Evolutionary conservation across 2,113 vertebrate genomes (phyloP), one percentile per base, ranked within the genome.

Genomic region (Ceyx margarethae): DNA sequence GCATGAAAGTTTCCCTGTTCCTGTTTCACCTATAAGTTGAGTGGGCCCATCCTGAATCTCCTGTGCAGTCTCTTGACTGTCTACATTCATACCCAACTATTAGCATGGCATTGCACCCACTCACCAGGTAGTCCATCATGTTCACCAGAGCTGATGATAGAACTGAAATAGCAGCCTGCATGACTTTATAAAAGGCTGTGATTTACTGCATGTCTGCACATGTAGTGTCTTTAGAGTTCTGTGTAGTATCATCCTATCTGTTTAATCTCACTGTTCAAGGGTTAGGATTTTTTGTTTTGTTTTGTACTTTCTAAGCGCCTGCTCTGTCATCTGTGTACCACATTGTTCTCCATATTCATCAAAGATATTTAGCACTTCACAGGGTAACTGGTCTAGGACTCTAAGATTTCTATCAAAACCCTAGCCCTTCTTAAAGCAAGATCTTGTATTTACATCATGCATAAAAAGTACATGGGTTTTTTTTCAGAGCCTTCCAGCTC

Each of bases 221-320:
- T 83, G 72, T 35, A 92, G 89, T 35, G 31, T 78, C 75, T 92
- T 83, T 7, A 2, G 87, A 85, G 92, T 26, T 94, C 86, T 96
- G 95, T 69, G 53, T 28, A 94, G 77, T 43, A 68, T 54, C 45
- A 82, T 89, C 80, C 62, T 91, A 93, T 78, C 81, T 96, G 81
- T 62, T 95, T 93, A 86, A 96, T 95, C 95, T 97, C 93, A 91
- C 43, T 90, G 90, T 95, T 65, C 46, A 51, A 75, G 62, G 53
- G 54, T 83, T 82, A 60, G 85, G 61, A 76, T 85, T 80, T 87
- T 91, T 85, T 93, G 77, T 57, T 94, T 93, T 89, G 84, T 93
- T 95, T 91, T 94, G 81, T n/a, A 18, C 67, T 87, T 73, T 85
- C 85, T 87, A 87, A 94, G 68, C 2, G 56, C 72, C 75, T 85